A percentile compares a stretch with the other conserved stretches of the same genome.
Conservation (phyloP, 2,113 vertebrate species). For the Neomonachus schauinslandi region DNA sequence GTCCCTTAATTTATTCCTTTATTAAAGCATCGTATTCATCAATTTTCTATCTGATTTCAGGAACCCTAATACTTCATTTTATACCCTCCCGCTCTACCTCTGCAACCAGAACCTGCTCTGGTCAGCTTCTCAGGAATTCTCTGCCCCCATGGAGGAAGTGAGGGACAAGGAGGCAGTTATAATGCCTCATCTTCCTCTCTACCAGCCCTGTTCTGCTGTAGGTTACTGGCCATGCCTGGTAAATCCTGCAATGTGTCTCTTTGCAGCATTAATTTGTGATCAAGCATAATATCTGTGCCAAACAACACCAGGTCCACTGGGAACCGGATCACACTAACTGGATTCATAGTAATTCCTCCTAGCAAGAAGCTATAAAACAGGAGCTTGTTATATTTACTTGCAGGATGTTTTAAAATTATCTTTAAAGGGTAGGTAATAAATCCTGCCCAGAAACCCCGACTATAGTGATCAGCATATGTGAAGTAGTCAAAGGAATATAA, state of each 20-base stretch:
- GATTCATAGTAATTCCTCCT: neutral
- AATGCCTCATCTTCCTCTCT: neutral
- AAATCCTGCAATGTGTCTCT: neutral
- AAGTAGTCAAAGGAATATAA: neutral
- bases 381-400: neutral
- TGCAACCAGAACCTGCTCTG: neutral
- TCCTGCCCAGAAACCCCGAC: neutral
- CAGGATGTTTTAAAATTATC: neutral
- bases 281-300: neutral
- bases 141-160: too few relatives aligned
- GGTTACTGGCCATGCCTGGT: too few relatives aligned
- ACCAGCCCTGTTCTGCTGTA: too few relatives aligned
- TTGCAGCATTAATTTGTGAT: neutral
- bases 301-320: neutral
- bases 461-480: neutral
- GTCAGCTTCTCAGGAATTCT: neutral
- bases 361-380: neutral
- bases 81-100: neutral
- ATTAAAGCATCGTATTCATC: neutral
- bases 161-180: too few relatives aligned
- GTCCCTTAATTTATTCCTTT: neutral
- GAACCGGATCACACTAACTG: neutral
- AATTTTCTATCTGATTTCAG: neutral
- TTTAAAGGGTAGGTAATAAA: slow-evolving; percentile 3
- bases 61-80: neutral